A percentile compares a stretch with the other conserved stretches of the same genome.
Conservation (phyloP, 2,797 vertebrate species). For the Dicrostonyx torquatus region DNA sequence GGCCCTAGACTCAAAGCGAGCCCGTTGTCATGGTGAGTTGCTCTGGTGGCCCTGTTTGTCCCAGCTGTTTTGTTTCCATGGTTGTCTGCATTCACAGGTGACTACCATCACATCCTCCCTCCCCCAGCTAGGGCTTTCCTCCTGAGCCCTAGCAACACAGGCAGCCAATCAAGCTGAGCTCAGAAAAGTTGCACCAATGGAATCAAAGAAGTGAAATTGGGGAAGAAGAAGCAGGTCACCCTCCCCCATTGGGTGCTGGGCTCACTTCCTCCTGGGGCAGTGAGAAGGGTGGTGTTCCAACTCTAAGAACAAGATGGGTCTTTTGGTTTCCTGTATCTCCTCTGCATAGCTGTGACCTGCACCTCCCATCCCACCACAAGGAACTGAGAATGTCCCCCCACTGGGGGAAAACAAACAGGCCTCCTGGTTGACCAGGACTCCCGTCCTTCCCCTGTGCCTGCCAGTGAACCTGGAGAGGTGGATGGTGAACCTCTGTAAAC, state of each 20-base stretch:
- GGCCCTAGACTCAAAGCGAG: not conserved
- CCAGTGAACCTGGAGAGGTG: not conserved
- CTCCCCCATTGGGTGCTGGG: slow-evolving; percentile 32
- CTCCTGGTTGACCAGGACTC: not conserved
- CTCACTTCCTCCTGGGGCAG: slow-evolving; percentile 69
- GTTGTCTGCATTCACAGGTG: slow-evolving; percentile 19
- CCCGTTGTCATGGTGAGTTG: not conserved
- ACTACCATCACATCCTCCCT: slow-evolving; percentile 30
- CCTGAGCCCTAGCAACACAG: slow-evolving; percentile 47
- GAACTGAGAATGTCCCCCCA: not conserved
- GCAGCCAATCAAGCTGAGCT: slow-evolving; percentile 49
- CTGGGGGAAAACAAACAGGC: not conserved
- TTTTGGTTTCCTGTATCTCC: slow-evolving; percentile 65
- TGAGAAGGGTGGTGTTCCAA: slow-evolving; percentile 19
- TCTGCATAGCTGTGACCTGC: not conserved
- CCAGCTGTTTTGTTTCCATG: slow-evolving; percentile 37
- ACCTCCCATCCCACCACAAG: not conserved
- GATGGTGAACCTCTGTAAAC: not conserved
- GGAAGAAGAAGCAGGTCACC: slow-evolving; percentile 36
- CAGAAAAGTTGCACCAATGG: slow-evolving; percentile 21
- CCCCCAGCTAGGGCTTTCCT: not conserved
- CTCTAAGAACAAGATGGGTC: slow-evolving; percentile 65
- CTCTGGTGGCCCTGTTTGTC: slow-evolving; percentile 41
- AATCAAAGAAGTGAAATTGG: slow-evolving; percentile 50
- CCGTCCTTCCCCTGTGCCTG: not conserved